Conservation (phyloP, 2,888 invertebrate genomes). For the Agonopterix heracliana region DNA sequence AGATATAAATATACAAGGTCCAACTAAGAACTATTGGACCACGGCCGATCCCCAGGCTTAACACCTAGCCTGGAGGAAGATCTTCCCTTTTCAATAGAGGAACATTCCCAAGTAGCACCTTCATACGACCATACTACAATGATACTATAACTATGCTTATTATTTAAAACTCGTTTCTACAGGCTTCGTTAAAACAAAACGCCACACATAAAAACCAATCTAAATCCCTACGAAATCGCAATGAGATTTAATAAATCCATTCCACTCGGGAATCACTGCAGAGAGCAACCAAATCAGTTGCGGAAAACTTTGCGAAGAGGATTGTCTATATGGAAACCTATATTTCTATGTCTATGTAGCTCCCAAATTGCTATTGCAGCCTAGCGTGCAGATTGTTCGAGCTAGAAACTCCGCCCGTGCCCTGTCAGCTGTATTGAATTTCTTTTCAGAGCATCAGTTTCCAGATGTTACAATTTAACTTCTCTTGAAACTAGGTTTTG, state of each 20-base stretch:
- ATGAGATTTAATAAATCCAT: slow-evolving; percentile 1
- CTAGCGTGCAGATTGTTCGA: slow-evolving; percentile 17
- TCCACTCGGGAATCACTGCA: background rate
- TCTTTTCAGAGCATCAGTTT: slow-evolving; percentile 9
- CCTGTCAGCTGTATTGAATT: slow-evolving; percentile 18
- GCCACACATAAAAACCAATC: slow-evolving; percentile 14
- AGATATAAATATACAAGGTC: no score
- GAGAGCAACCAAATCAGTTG: slow-evolving; percentile 4
- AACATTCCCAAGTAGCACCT: no score
- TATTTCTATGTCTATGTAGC: slow-evolving; percentile 1
- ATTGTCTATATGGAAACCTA: background rate
- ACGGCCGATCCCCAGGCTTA: no score
- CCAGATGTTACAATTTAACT: slow-evolving; percentile 4
- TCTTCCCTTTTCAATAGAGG: no score
- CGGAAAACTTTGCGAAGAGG: slow-evolving; percentile 4
- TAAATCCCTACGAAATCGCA: background rate
- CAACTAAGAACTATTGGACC: no score
- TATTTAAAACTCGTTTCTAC: no score
- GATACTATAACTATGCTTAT: no score
- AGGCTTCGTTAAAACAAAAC: background rate
- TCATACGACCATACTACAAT: no score
- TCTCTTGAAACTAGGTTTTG: background rate
- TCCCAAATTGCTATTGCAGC: slow-evolving; percentile 11
- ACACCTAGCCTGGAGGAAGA: no score
- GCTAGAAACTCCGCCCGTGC: slow-evolving; percentile 11